phyloP scores from a whole-genome alignment of 2,113 vertebrate species.

The Barnardius zonarius region DNA sequence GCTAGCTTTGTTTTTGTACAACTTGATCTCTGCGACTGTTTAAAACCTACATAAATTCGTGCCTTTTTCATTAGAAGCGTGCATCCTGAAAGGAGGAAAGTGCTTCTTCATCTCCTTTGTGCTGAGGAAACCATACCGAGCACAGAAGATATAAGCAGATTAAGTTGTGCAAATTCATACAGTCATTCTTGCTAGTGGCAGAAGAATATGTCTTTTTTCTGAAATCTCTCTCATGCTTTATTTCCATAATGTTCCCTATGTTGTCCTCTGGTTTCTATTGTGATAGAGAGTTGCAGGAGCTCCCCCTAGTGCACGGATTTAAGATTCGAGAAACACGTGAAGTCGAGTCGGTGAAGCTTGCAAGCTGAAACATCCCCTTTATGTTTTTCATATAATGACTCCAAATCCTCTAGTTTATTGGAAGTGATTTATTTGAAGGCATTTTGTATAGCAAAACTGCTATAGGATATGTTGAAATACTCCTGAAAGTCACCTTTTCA shows the following conservation, averaged over 20 bases:
- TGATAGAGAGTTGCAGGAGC: slow-evolving; percentile 51
- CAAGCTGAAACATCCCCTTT: not conserved
- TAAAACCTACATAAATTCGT: not conserved
- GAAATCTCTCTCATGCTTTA: not conserved
- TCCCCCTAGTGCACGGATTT: slow-evolving; percentile 64
- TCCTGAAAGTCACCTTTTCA: not conserved
- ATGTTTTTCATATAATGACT: not conserved
- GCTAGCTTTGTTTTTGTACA: not conserved
- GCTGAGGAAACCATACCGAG: not conserved
- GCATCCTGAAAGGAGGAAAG: not conserved
- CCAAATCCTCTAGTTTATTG: not conserved
- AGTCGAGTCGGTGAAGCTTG: not conserved
- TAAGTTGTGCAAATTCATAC: not conserved
- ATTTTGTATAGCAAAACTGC: not conserved
- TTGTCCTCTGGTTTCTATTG: not conserved
- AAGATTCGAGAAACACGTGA: not conserved
- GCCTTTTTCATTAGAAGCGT: not conserved
- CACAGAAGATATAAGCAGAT: not conserved
- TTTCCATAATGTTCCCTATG: not conserved
- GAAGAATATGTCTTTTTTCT: not conserved
- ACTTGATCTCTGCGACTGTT: not conserved
- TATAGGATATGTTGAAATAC: not conserved
- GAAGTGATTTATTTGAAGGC: not conserved
- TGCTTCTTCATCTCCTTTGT: not conserved
- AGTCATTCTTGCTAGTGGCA: not conserved